These are phyloP conservation scores for Dufourea novaeangliae DNA, from an alignment of 1,140 invertebrate species.

Conservation along the genomic window DNA sequence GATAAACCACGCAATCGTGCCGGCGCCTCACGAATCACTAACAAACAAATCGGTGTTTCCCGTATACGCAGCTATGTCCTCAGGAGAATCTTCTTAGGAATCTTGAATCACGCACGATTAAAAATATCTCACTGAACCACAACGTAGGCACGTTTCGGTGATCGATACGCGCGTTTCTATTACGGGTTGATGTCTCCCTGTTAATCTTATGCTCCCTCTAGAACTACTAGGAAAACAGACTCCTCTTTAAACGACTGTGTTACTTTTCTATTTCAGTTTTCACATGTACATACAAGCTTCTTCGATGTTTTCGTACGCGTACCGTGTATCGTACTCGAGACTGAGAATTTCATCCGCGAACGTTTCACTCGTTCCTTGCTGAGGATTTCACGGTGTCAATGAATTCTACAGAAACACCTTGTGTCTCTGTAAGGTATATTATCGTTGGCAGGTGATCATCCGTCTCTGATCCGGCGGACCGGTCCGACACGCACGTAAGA, in stretches of 20 bases:
- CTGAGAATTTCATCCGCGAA: background rate
- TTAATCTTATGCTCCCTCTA: background rate
- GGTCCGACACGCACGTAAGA: conserved; percentile 52
- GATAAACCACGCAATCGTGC: background rate
- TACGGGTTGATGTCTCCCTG: background rate
- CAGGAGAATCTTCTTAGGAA: background rate
- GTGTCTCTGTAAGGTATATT: conserved; percentile 21
- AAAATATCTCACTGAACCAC: conserved; percentile 23
- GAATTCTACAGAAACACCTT: background rate
- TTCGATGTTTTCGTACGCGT: background rate
- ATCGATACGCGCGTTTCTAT: conserved; percentile 19
- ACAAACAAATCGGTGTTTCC: background rate
- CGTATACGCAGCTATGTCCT: background rate
- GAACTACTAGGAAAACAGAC: background rate
- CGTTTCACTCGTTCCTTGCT: too few species aligned
- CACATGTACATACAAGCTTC: background rate
- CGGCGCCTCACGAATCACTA: background rate
- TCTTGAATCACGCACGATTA: conserved; percentile 12
- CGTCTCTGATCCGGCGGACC: conserved; percentile 54
- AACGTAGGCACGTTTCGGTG: conserved; percentile 12
- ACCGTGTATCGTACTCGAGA: background rate
- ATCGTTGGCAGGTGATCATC: conserved; percentile 58
- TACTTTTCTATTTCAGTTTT: conserved; percentile 25
- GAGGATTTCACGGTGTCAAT: conserved; percentile 1
- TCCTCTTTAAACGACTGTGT: background rate